Conservation (phyloP, 2,113 vertebrate species). For the Chionomys nivalis region DNA sequence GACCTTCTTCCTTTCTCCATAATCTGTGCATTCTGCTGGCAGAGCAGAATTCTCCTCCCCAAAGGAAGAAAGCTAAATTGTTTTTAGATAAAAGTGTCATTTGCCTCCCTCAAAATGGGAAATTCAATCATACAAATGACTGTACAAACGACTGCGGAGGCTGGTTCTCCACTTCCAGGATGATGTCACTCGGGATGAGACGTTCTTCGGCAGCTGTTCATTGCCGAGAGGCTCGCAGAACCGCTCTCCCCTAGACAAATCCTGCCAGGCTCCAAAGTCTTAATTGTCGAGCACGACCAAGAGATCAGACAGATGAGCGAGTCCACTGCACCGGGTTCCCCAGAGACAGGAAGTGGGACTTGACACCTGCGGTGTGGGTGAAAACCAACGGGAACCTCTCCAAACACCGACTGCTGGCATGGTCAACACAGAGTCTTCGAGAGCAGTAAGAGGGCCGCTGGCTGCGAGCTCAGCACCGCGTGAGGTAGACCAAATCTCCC, state of each 20-base stretch:
- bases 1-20: background rate
- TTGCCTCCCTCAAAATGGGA: slow-evolving; percentile 58
- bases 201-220: slow-evolving; percentile 64
- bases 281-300: slow-evolving; percentile 45
- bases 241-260: slow-evolving; percentile 30
- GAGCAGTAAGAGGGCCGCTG: fast-evolving
- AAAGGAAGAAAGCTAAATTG: slow-evolving; percentile 70
- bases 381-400: background rate
- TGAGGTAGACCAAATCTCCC: background rate
- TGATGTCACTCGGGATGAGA: slow-evolving; percentile 69
- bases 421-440: background rate
- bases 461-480: background rate
- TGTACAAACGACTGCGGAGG: slow-evolving; percentile 61
- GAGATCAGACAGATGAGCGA: background rate
- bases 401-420: background rate
- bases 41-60: slow-evolving; percentile 40
- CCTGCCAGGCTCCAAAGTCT: slow-evolving; percentile 44
- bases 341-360: background rate
- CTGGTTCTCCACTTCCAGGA: slow-evolving; percentile 64
- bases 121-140: slow-evolving; percentile 77
- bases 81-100: slow-evolving; percentile 72
- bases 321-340: background rate
- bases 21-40: slow-evolving; percentile 60
- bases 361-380: background rate
- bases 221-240: slow-evolving; percentile 33